Base-by-base conservation (phyloP, 2,888 invertebrate genomes). In the Brachylomia viminalis region DNA sequence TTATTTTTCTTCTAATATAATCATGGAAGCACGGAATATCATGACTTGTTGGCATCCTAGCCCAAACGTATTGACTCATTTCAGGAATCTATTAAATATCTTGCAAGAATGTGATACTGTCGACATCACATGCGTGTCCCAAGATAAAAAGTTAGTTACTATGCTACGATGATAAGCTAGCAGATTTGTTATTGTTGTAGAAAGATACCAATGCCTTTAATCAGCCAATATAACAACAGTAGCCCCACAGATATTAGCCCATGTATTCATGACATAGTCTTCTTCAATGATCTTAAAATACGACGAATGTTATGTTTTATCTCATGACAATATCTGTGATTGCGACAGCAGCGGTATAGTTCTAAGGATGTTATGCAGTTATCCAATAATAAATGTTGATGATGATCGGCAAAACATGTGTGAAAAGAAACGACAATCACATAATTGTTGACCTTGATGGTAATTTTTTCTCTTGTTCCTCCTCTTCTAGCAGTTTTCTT, bases 91-190 rank as follows among this genome's bases (percentile, higher is more conserved):
- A 33, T n/a, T 45, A 17, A 13, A 13, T 17, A 42, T 45, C 15
- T 20, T 2, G 20, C 20, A 33, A 15, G 10, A 45, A 33, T 10
- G 72, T 42, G 30, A 72, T 45, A 15, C 42, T 17, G 7, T 52
- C 23, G 2, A 52, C 30, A 54, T 72, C 30, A 42, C 30, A 45
- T 15, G 42, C 17, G 10, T n/a, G 30, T 30, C 13, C 42, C 20
- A 72, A 30, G 30, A 42, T 30, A n/a, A 71, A 30, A 54, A n/a
- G 52, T n/a, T 17, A 52, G 66, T 66, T 27, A 45, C 45, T 66
- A 30, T 10, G 10, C 0, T 17, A 54, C n/a, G 4, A 54, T n/a
- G n/a, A 1, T n/a, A 17, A 20, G 66, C 23, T 49, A 20, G 1
- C 45, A n/a, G 0, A 30, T n/a, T 30, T 33, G 23, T 30, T 7